Conservation (phyloP, 2,113 vertebrate species). For the Pedionomus torquatus region DNA sequence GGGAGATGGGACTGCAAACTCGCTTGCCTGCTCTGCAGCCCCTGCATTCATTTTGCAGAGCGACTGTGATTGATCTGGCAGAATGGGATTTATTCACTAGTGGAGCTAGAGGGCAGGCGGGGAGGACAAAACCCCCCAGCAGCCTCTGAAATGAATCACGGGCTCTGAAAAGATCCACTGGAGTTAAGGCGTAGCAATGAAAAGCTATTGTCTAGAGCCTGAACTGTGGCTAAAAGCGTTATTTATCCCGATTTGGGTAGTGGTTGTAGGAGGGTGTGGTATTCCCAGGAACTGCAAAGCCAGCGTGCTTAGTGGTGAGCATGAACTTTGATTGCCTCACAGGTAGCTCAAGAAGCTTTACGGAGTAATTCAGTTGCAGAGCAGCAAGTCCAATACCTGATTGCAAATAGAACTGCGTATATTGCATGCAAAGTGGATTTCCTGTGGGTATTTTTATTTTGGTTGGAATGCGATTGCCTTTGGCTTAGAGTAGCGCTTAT, state of each 20-base stretch:
- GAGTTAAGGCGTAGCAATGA: slow-evolving; percentile 35
- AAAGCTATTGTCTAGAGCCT: slow-evolving; percentile 64
- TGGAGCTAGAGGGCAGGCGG: slow-evolving; percentile 28
- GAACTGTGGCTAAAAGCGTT: slow-evolving; percentile 44
- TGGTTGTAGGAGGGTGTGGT: slow-evolving; percentile 40
- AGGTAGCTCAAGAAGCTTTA: neutral
- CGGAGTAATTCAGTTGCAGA: neutral
- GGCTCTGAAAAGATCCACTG: slow-evolving; percentile 59
- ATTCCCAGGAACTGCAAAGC: slow-evolving; percentile 51
- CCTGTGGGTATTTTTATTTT: neutral
- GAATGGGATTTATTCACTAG: slow-evolving; percentile 47
- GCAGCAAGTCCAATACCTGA: neutral
- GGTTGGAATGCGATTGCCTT: neutral
- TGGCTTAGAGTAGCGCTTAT: neutral
- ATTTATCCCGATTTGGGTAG: slow-evolving; percentile 41
- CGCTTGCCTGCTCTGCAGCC: neutral
- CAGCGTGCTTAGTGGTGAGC: neutral
- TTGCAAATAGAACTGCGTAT: neutral
- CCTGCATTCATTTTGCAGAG: neutral
- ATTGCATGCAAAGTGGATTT: neutral
- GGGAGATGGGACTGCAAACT: neutral
- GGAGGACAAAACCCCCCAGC: slow-evolving; percentile 44
- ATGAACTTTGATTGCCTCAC: neutral
- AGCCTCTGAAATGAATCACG: slow-evolving; percentile 52
- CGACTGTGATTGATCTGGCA: slow-evolving; percentile 37